Evolutionary conservation across 2,797 vertebrate species (phyloP), one percentile per base, ranked within the genome.

Genomic region (Acanthopagrus latus): DNA sequence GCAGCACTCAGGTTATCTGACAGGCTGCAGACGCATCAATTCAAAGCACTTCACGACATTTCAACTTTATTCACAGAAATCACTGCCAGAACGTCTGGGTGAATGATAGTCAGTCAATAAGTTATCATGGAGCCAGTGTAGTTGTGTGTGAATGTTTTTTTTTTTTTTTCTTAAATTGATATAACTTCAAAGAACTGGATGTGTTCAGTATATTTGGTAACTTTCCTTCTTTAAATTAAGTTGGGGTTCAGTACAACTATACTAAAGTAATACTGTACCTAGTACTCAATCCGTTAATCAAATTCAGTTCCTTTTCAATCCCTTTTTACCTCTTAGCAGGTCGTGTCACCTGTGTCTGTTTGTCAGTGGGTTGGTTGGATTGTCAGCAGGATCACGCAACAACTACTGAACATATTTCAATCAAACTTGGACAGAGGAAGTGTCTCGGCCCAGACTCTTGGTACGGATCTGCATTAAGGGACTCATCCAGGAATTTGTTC

Each of bases 1-100:
- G 57, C 25, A 67, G 8, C 50, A 63, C 47, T 60, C 29, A 17
- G 46, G 33, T 66, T 43, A 44, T 58, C 47, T 27, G 21, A 66
- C 21, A 13, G 63, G 12, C 54, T 54, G 11, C 25, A 59, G 27
- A 50, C 11, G 12, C n/a, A 20, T 23, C 9, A 46, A 51, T 51
- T 65, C 29, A 59, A 60, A 51, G 46, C 13, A 51, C 18, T 58
- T 51, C 33, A n/a, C 7, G 29, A 18, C 29, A 33, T 48, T 66
- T 74, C 13, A 5, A 29, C 44, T 56, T 64, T 38, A 10, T 33
- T 18, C 17, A 17, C 3, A n/a, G 27, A 38, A 55, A 27, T 55
- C 38, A 43, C 21, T 25, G 23, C 9, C 25, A 58, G 16, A 44
- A 44, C 3, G 25, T 29, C 54, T 18, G 54, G 25, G 54, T 18